phyloP scores from a whole-genome alignment of 2,888 invertebrate species.

The Dastarcus helophoroides region DNA sequence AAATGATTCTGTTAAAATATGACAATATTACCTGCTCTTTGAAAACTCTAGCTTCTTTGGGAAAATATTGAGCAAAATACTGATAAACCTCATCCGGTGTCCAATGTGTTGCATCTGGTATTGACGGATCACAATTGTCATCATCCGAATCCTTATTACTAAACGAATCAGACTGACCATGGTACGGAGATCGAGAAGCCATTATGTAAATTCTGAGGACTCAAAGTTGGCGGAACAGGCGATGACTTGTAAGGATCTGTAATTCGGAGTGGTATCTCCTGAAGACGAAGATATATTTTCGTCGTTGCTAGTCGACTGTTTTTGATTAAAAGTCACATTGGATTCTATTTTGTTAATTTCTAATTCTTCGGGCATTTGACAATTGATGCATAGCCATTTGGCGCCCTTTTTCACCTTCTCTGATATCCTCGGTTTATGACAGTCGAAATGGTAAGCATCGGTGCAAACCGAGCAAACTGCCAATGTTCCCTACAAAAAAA shows the following conservation, averaged over 20 bases:
- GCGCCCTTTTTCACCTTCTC: slow-evolving; percentile 46
- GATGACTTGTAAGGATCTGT: slow-evolving; percentile 23
- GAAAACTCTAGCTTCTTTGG: slow-evolving; percentile 69
- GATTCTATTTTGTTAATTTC: slow-evolving; percentile 33
- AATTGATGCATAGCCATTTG: slow-evolving; percentile 64
- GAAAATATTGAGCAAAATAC: slow-evolving; percentile 67
- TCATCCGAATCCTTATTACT: slow-evolving; percentile 31
- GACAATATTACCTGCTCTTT: slow-evolving; percentile 56
- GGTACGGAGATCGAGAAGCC: slow-evolving; percentile 5
- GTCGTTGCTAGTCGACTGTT: slow-evolving; percentile 15
- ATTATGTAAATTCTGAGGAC: slow-evolving; percentile 25
- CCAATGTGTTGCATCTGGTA: slow-evolving; percentile 77
- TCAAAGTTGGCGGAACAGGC: slow-evolving; percentile 30
- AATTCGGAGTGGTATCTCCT: slow-evolving; percentile 19
- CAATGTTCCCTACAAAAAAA: slow-evolving; percentile 48
- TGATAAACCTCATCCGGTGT: slow-evolving; percentile 68
- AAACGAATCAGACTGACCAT: slow-evolving; percentile 23
- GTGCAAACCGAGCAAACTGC: slow-evolving; percentile 75
- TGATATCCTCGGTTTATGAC: slow-evolving; percentile 61
- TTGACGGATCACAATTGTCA: slow-evolving; percentile 47
- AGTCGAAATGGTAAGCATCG: slow-evolving; percentile 72
- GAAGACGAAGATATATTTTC: no score
- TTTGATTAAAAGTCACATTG: slow-evolving; percentile 21
- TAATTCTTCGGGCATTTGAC: slow-evolving; percentile 38
- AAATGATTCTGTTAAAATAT: slow-evolving; percentile 6